A percentile compares a stretch with the other conserved stretches of the same genome.
Evolutionary conservation across 1,140 invertebrate species (phyloP).

Genomic region (Drosophila pectinifera): DNA sequence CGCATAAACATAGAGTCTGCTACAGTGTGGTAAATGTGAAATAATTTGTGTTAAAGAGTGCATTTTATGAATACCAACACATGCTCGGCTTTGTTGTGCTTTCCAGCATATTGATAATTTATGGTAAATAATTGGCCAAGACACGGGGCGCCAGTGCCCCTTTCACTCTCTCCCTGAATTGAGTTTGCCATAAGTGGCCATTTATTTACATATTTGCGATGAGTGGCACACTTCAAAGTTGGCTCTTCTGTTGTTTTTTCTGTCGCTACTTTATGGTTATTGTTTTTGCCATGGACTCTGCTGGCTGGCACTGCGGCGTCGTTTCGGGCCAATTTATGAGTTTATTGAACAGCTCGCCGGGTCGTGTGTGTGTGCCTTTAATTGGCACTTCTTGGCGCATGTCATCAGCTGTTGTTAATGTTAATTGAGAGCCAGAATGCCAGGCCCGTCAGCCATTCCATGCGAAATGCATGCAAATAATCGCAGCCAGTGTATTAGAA

Average conservation of each 20-base stretch:
- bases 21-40: constrained; percentile 7
- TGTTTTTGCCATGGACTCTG: constrained; percentile 50
- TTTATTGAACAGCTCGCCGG: constrained; percentile 52
- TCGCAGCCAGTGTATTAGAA: constrained; percentile 38
- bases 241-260: constrained; percentile 30
- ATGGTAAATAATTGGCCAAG: constrained; percentile 66
- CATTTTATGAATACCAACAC: constrained; percentile 66
- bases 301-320: constrained; percentile 50
- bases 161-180: constrained; percentile 35
- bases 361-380: constrained; percentile 50
- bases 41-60: constrained; percentile 32
- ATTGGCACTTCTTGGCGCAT: constrained; percentile 68
- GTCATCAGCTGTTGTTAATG: constrained; percentile 49
- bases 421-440: constrained; percentile 18
- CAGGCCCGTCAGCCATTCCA: neutral
- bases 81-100: constrained; percentile 49
- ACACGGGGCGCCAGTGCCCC: constrained; percentile 19
- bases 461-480: constrained; percentile 42
- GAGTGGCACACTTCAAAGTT: constrained; percentile 72
- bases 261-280: constrained; percentile 68
- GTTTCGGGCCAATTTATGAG: constrained; percentile 76
- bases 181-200: constrained; percentile 74
- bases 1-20: neutral
- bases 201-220: constrained; percentile 79
- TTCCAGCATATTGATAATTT: constrained; percentile 70